A percentile compares a stretch with the other conserved stretches of the same genome.
phyloP scores from a whole-genome alignment of 2,888 invertebrate genomes.

The Eristalis pertinax region DNA sequence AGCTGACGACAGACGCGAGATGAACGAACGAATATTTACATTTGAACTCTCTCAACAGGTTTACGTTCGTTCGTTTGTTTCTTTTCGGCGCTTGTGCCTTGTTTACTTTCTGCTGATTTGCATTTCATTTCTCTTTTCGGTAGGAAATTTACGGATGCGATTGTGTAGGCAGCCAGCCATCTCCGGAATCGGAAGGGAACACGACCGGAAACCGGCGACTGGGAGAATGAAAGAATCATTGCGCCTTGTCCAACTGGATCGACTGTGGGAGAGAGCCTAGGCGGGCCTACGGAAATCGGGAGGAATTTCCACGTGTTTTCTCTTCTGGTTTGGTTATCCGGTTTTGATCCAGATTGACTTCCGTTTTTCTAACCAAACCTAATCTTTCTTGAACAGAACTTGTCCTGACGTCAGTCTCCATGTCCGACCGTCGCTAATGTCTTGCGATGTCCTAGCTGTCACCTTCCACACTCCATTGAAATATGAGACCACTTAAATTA shows the following conservation, averaged over 20 bases:
- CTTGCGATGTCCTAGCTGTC: too few species aligned
- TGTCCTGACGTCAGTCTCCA: too few species aligned
- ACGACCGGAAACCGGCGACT: neutral
- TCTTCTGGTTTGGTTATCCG: too few species aligned
- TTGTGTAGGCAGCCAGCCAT: neutral
- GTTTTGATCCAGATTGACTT: too few species aligned
- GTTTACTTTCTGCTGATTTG: neutral
- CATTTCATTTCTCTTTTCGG: neutral
- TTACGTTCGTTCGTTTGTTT: slow-evolving; percentile 9
- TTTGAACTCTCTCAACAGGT: slow-evolving; percentile 38
- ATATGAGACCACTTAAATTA: too few species aligned
- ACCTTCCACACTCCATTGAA: too few species aligned
- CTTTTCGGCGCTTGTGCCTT: neutral
- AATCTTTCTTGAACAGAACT: too few species aligned
- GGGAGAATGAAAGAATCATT: neutral
- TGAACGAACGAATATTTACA: slow-evolving; percentile 19
- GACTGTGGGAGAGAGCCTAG: too few species aligned
- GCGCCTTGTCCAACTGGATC: neutral
- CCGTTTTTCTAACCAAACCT: too few species aligned
- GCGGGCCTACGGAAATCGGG: too few species aligned
- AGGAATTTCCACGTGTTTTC: too few species aligned
- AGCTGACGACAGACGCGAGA: neutral
- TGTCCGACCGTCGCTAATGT: too few species aligned
- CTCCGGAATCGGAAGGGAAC: neutral
- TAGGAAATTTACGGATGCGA: neutral